Base-by-base conservation (phyloP, 2,888 invertebrate genomes). In the Drosophila kokeensis region DNA sequence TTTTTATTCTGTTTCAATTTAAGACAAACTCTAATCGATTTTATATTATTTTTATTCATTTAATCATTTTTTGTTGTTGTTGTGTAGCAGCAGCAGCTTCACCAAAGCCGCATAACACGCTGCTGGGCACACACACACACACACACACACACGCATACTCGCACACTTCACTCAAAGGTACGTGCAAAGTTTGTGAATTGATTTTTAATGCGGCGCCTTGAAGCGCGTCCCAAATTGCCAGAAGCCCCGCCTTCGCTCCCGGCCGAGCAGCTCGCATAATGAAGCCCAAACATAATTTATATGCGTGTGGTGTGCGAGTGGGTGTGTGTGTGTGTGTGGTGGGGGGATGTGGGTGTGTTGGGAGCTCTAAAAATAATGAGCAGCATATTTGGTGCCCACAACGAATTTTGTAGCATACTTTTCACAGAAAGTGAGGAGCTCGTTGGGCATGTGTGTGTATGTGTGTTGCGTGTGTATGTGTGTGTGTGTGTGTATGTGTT, bases 151-250 rank as follows among this genome's bases (percentile, higher is more conserved):
- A 52, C 32, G 42, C 54, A 10, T 52, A 30, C 61, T 7, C n/a
- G 21, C 57, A 69, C 69, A 76, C 81, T 73, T 73, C 61, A 73
- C 42, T 48, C 42, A 67, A 57, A 71, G 68, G 62, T 76, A 87
- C 86, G 86, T 85, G 85, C 86, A 79, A 83, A 83, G 88, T 88
- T 86, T 69, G 83, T 76, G 84, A 86, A 86, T 87, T 86, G 85
- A 86, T 86, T 86, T 89, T 86, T 89, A 89, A 89, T 89, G 84
- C 76, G 88, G 71, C 66, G 75, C 85, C 72, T 69, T 74, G 48
- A 73, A 70, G 68, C 79, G 82, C 69, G 59, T 62, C 67, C 77
- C 74, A 74, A 77, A 73, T 66, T 63, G 69, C 57, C 73, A 32
- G 36, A 50, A 32, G 18, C 13, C 40, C 42, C 58, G 29, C 27